Conservation (phyloP, 2,888 invertebrate species). For the Drosophila lutescens region DNA sequence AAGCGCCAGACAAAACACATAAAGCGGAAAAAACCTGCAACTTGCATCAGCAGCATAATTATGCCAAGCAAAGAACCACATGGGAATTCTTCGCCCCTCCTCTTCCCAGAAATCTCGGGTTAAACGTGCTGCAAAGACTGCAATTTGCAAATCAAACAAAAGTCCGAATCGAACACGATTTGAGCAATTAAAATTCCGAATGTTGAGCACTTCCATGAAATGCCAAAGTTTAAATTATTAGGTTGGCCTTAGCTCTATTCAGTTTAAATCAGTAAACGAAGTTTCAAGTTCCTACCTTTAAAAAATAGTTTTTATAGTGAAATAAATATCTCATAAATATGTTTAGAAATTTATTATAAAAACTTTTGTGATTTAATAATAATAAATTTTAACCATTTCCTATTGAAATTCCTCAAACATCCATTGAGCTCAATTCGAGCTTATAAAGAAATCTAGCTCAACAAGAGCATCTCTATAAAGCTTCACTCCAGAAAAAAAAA, state of each 20-base stretch:
- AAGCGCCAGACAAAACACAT: conserved; percentile 16
- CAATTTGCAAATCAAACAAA: conserved; percentile 60
- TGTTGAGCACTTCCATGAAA: conserved; percentile 6
- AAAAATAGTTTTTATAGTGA: no score
- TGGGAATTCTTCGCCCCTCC: conserved; percentile 22
- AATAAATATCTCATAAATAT: no score
- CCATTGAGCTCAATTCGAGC: conserved; percentile 15
- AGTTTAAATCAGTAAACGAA: no score
- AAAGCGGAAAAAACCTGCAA: conserved; percentile 12
- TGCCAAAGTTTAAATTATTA: conserved; percentile 19
- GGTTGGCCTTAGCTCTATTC: not conserved
- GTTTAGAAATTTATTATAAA: not conserved
- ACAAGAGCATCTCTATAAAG: conserved; percentile 10
- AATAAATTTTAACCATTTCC: no score
- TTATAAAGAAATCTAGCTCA: conserved; percentile 29
- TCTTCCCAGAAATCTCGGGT: conserved; percentile 3
- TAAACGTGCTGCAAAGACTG: conserved; percentile 32
- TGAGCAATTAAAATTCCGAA: not conserved
- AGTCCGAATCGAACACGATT: conserved; percentile 14
- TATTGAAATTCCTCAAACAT: not conserved
- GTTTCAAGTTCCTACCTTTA: no score
- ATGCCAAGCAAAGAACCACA: conserved; percentile 49
- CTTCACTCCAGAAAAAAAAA: conserved; percentile 13
- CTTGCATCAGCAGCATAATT: conserved; percentile 58
- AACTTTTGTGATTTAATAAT: not conserved